Evolutionary conservation across 2,888 invertebrate genomes (phyloP).

Genomic region (Tetheella fluctuosa): DNA sequence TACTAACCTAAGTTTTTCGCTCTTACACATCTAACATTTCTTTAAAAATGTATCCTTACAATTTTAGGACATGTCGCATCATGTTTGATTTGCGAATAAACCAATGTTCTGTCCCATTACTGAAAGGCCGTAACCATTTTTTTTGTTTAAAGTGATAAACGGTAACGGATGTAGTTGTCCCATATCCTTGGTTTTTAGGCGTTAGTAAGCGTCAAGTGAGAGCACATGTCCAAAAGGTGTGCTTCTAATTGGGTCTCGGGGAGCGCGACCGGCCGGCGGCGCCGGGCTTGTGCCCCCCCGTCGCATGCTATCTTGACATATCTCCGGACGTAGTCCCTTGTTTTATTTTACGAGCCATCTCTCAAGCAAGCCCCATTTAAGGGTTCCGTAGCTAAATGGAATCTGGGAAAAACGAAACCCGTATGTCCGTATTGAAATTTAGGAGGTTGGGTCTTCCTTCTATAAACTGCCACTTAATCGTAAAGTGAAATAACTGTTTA

Average conservation of each 20-base stretch:
- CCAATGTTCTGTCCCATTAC: neutral
- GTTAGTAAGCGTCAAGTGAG: slow-evolving; percentile 73
- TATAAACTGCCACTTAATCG: too few species aligned
- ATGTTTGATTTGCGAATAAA: neutral
- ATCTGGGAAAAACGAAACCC: too few species aligned
- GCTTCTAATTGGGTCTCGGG: slow-evolving; percentile 81
- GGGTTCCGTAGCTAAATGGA: too few species aligned
- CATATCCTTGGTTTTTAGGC: slow-evolving; percentile 68
- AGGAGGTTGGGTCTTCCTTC: too few species aligned
- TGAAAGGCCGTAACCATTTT: slow-evolving; percentile 18
- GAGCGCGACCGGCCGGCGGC: slow-evolving; percentile 66
- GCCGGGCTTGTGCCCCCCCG: slow-evolving; percentile 67
- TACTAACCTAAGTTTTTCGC: too few species aligned
- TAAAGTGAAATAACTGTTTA: too few species aligned
- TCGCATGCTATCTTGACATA: slow-evolving; percentile 80
- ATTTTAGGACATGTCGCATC: neutral
- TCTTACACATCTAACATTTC: too few species aligned
- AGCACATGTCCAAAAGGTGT: slow-evolving; percentile 84
- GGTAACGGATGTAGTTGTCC: slow-evolving; percentile 71
- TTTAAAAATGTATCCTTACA: too few species aligned
- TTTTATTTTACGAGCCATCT: slow-evolving; percentile 83
- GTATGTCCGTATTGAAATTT: too few species aligned
- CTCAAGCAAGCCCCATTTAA: slow-evolving; percentile 53
- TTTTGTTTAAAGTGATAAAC: slow-evolving; percentile 66
- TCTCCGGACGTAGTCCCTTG: slow-evolving; percentile 81